Evolutionary conservation across 2,888 invertebrate genomes (phyloP).

Genomic region (Lydus trimaculatus): DNA sequence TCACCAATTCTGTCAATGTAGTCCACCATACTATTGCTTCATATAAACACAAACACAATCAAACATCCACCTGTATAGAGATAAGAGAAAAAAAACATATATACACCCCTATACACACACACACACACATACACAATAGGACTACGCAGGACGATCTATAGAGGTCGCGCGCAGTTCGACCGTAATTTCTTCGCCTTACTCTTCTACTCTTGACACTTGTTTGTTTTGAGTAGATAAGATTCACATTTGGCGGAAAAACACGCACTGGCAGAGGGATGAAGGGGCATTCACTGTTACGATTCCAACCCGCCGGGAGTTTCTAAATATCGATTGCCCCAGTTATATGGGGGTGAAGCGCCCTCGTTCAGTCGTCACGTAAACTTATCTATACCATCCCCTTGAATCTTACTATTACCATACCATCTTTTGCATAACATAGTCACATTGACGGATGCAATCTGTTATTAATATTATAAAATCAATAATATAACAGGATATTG

Average conservation of each 20-base stretch:
- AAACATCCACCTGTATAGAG: neutral
- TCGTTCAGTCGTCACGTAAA: conserved; percentile 52
- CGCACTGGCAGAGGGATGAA: conserved; percentile 55
- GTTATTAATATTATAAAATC: neutral
- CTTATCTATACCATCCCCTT: conserved; percentile 40
- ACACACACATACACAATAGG: neutral
- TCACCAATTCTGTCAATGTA: conserved; percentile 57
- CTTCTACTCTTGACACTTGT: conserved; percentile 45
- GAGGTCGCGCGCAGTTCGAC: conserved; percentile 36
- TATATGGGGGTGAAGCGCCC: conserved; percentile 61
- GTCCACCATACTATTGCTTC: conserved; percentile 47
- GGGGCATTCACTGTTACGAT: conserved; percentile 47
- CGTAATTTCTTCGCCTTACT: conserved; percentile 32
- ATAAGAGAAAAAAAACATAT: neutral
- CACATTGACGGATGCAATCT: neutral
- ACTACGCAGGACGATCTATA: conserved; percentile 30
- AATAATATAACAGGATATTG: neutral
- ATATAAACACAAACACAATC: conserved; percentile 13
- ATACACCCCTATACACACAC: too few species aligned
- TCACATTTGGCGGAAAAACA: conserved; percentile 56
- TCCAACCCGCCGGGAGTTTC: conserved; percentile 55
- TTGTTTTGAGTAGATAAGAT: conserved; percentile 46
- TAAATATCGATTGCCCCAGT: conserved; percentile 71
- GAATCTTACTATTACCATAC: conserved; percentile 32
- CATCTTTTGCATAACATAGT: conserved; percentile 1